Conservation (phyloP, 1,140 invertebrate species). For the Drosophila orosa region DNA sequence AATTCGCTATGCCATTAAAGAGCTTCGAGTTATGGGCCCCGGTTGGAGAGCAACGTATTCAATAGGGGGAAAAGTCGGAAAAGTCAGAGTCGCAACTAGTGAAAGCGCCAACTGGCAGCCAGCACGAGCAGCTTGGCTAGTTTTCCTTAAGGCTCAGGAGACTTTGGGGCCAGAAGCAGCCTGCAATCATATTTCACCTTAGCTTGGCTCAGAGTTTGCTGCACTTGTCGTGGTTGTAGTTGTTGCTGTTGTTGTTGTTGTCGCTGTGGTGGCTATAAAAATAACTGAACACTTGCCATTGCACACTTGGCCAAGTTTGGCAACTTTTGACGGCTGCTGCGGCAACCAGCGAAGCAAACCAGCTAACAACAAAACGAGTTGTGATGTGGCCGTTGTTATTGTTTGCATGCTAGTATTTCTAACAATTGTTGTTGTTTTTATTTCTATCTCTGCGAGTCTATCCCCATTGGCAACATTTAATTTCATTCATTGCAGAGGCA, state of each 20-base stretch:
- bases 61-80: slow-evolving; percentile 22
- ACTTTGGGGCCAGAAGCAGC: slow-evolving; percentile 34
- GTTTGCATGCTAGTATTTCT: slow-evolving; percentile 48
- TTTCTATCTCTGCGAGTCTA: slow-evolving; percentile 14
- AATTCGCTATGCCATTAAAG: slow-evolving; percentile 27
- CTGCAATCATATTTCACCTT: slow-evolving; percentile 78
- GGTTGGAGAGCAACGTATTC: slow-evolving; percentile 21
- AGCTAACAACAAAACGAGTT: slow-evolving; percentile 66
- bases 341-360: slow-evolving; percentile 30
- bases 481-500: slow-evolving; percentile 74
- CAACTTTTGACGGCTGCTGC: slow-evolving; percentile 73
- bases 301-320: slow-evolving; percentile 81
- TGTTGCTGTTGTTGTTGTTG: slow-evolving; percentile 27
- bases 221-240: slow-evolving; percentile 68
- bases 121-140: slow-evolving; percentile 27
- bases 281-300: slow-evolving; percentile 78
- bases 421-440: slow-evolving; percentile 28
- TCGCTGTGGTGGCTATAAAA: slow-evolving; percentile 63
- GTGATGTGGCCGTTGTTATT: slow-evolving; percentile 44
- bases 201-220: slow-evolving; percentile 44
- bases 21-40: slow-evolving; percentile 27
- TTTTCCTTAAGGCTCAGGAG: slow-evolving; percentile 49
- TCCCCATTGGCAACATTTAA: slow-evolving; percentile 71
- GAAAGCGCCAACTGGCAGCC: slow-evolving; percentile 34
- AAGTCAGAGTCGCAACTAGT: slow-evolving; percentile 38